A percentile compares a stretch with the other conserved stretches of the same genome.
These are phyloP conservation scores for Syngnathus typhle DNA, from an alignment of 2,113 vertebrate species.

Conservation along the genomic window DNA sequence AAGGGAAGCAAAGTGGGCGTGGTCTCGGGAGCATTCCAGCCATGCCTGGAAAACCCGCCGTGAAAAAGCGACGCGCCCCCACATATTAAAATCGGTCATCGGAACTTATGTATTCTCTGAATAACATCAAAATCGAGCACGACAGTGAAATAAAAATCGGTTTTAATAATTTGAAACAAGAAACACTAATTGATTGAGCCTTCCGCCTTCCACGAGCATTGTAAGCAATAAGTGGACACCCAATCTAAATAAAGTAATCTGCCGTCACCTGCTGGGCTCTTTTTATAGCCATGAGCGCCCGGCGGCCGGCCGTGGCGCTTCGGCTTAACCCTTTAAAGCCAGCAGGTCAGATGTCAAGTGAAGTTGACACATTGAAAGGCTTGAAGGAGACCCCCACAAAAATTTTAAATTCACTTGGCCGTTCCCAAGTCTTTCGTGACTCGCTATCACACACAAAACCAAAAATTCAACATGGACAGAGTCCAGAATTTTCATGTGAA, in stretches of 20 bases:
- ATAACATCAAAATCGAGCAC: too few species aligned
- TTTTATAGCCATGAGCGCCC: constrained; percentile 50
- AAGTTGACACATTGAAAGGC: not conserved
- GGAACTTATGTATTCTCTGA: too few species aligned
- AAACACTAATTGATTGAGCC: not conserved
- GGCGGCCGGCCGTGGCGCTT: constrained; percentile 8
- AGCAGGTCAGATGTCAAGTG: not conserved
- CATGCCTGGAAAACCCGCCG: constrained; percentile 22
- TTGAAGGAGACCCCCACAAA: too few species aligned
- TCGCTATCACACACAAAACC: too few species aligned
- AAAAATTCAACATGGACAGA: too few species aligned
- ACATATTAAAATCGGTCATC: not conserved
- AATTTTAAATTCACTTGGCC: too few species aligned
- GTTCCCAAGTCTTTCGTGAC: too few species aligned
- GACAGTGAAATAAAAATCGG: not conserved
- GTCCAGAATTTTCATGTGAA: too few species aligned
- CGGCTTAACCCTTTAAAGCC: constrained; percentile 6
- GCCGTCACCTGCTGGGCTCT: constrained; percentile 57
- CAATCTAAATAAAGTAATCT: constrained; percentile 57
- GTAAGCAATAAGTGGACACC: constrained; percentile 24
- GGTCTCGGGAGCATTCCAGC: constrained; percentile 24
- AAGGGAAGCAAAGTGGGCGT: constrained; percentile 21
- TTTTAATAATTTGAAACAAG: not conserved
- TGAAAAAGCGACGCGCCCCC: not conserved
- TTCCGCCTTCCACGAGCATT: not conserved